Conservation (phyloP, 2,888 invertebrate species). For the Watsonalla binaria region DNA sequence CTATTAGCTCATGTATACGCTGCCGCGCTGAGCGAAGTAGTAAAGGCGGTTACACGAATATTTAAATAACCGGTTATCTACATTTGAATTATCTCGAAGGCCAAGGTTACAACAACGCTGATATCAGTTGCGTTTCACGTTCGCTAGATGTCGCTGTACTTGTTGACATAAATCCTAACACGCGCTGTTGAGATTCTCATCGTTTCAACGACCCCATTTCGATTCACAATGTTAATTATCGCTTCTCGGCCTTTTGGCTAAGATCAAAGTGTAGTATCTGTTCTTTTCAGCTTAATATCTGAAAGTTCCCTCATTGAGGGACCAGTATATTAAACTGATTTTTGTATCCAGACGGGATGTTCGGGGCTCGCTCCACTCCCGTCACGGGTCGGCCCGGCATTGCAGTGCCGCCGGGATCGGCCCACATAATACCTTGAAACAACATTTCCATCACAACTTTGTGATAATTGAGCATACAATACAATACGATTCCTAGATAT, state of each 20-base stretch:
- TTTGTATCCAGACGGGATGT: constrained; percentile 11
- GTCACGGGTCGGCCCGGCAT: constrained; percentile 12
- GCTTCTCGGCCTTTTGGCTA: constrained; percentile 15
- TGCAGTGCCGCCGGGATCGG: constrained; percentile 12
- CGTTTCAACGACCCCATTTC: background rate
- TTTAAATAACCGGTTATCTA: background rate
- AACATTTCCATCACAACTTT: too few species aligned
- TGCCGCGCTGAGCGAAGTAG: too few species aligned
- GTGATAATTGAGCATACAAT: too few species aligned
- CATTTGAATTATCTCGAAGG: background rate
- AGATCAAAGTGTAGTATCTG: constrained; percentile 13
- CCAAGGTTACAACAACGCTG: background rate
- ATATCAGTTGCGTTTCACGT: background rate
- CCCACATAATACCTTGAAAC: background rate
- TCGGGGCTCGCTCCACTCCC: constrained; percentile 10
- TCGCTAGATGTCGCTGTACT: constrained; percentile 8
- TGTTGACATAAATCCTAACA: constrained; percentile 2
- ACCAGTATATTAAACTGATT: constrained; percentile 14
- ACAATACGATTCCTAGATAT: too few species aligned
- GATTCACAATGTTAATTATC: background rate
- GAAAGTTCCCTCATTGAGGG: constrained; percentile 12
- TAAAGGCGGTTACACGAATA: too few species aligned
- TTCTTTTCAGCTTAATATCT: constrained; percentile 14
- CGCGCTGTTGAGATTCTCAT: constrained; percentile 6
- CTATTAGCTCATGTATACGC: too few species aligned